phyloP scores from a whole-genome alignment of 2,888 invertebrate species.

The Zaprionus bogoriensis region DNA sequence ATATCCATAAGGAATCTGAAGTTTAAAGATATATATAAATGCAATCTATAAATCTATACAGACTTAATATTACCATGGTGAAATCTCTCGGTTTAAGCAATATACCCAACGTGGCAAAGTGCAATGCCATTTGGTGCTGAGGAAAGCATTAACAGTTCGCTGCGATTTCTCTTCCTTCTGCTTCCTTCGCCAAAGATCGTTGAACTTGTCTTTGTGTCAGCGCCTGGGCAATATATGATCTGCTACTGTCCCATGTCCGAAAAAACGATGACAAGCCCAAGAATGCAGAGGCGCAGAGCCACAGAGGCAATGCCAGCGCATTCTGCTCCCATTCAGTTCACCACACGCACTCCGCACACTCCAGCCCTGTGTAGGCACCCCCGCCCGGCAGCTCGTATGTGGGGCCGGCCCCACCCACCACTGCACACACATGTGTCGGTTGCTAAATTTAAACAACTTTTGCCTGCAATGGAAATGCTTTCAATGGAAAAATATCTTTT shows the following conservation, averaged over 20 bases:
- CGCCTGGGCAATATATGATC: slow-evolving; percentile 25
- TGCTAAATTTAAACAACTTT: slow-evolving; percentile 74
- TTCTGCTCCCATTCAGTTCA: too few relatives aligned
- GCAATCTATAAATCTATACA: too few relatives aligned
- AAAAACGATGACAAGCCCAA: slow-evolving; percentile 40
- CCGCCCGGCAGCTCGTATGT: too few relatives aligned
- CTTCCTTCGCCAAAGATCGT: slow-evolving; percentile 21
- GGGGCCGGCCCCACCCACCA: slow-evolving; percentile 58
- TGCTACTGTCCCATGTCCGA: slow-evolving; percentile 58
- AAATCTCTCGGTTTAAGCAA: too few relatives aligned
- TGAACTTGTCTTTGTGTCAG: slow-evolving; percentile 52
- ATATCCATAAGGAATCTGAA: too few relatives aligned
- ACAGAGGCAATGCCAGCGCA: too few relatives aligned
- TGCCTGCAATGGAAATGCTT: slow-evolving; percentile 60
- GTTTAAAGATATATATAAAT: too few relatives aligned
- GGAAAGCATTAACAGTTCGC: too few relatives aligned
- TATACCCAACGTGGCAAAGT: too few relatives aligned
- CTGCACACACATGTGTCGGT: slow-evolving; percentile 59
- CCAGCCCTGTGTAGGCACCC: neutral
- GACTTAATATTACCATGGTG: too few relatives aligned
- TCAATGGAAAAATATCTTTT: slow-evolving; percentile 75
- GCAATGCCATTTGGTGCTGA: too few relatives aligned
- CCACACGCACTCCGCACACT: neutral
- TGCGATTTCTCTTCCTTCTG: too few relatives aligned
- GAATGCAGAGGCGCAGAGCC: slow-evolving; percentile 47